Conservation (phyloP, 2,113 vertebrate genomes). For the Morone chrysops region DNA sequence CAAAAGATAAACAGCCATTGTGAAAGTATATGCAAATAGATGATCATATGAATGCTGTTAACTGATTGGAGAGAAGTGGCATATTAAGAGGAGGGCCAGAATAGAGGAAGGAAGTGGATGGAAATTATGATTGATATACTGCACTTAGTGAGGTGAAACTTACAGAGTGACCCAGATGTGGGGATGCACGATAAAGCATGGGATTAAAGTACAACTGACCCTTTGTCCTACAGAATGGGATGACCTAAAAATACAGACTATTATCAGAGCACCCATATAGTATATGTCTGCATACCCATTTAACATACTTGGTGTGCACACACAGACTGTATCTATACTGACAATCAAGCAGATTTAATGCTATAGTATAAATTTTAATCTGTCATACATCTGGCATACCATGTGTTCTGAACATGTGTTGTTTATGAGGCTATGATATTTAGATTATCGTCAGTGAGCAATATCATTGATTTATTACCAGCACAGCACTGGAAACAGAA, state of each 20-base stretch:
- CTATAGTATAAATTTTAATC: constrained; percentile 44
- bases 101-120: not conserved
- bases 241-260: constrained; percentile 11
- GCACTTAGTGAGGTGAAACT: not conserved
- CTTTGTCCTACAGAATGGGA: constrained; percentile 1
- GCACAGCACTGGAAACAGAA: not conserved
- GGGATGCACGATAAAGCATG: not conserved
- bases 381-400: constrained; percentile 48
- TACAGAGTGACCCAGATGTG: constrained; percentile 21
- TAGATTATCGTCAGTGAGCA: constrained; percentile 25
- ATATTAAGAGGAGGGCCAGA: constrained; percentile 16
- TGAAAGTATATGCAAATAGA: constrained; percentile 23
- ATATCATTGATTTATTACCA: constrained; percentile 30
- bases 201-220: constrained; percentile 28
- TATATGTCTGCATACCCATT: not conserved
- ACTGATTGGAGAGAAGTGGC: constrained; percentile 5
- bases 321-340: not conserved
- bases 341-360: constrained; percentile 29
- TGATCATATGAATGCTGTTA: constrained; percentile 28
- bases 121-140: constrained; percentile 33
- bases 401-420: constrained; percentile 22
- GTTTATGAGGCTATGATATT: constrained; percentile 38
- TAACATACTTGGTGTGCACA: constrained; percentile 9
- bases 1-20: constrained; percentile 36
- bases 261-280: not conserved